Percentiles rank a stretch among this genome's conserved stretches.
Conservation (phyloP, 2,797 vertebrate genomes). For the Neosalanx taihuensis region DNA sequence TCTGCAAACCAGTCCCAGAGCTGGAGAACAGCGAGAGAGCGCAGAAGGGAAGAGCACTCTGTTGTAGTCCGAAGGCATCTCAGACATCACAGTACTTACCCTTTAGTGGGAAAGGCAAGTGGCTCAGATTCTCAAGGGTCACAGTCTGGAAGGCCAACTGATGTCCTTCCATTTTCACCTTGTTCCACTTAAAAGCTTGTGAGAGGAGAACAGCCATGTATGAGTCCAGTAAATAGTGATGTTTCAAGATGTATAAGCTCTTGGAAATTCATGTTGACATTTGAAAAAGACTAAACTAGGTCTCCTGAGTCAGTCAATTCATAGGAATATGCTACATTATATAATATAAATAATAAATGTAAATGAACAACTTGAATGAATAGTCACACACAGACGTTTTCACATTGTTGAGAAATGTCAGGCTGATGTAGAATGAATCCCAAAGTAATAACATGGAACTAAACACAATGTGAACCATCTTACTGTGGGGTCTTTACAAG, state of each 20-base stretch:
- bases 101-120: slow-evolving; percentile 53
- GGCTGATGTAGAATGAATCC: too few species aligned
- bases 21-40: slow-evolving; percentile 35
- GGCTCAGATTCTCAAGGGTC: slow-evolving; percentile 50
- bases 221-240: slow-evolving; percentile 31
- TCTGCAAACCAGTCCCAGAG: slow-evolving; percentile 26
- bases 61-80: slow-evolving; percentile 34
- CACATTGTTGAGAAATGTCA: not conserved
- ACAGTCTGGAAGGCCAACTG: slow-evolving; percentile 43
- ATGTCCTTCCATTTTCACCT: slow-evolving; percentile 44
- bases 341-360: too few species aligned
- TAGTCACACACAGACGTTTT: not conserved
- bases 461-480: too few species aligned
- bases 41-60: slow-evolving; percentile 48
- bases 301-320: not conserved
- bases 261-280: slow-evolving; percentile 29
- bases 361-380: not conserved
- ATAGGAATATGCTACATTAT: too few species aligned
- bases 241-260: slow-evolving; percentile 21
- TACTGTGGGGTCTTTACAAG: too few species aligned
- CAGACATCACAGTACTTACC: slow-evolving; percentile 51
- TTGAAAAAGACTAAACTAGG: slow-evolving; percentile 11
- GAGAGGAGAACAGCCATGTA: slow-evolving; percentile 25
- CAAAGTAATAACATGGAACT: too few species aligned
- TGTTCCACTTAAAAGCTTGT: slow-evolving; percentile 47